Evolutionary conservation across 2,888 invertebrate genomes (phyloP), one percentile per base, ranked within the genome.

Genomic region (Euphydryas editha): DNA sequence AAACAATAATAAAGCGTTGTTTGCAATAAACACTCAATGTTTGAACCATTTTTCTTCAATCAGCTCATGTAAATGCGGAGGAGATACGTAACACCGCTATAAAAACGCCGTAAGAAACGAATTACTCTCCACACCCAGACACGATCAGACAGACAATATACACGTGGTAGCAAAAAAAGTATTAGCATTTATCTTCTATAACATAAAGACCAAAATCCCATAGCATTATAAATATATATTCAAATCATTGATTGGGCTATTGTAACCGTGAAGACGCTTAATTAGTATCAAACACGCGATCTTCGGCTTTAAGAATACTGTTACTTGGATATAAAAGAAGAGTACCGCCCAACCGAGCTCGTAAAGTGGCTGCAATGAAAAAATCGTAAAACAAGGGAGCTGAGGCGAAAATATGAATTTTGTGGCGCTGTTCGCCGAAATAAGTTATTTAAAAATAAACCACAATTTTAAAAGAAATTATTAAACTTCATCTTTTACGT

Each of bases 331-430:
- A 73, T 76, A 84, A 86, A 87, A 83, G 78, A 83, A 81, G 82
- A 87, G 86, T 85, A 81, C 81, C 81, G 78, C 76, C 81, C 86
- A 85, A 85, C 83, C 80, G 81, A 75, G 81, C 79, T 88, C 89
- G 87, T 92, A 90, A 92, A 90, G 81, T 82, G 85, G 84, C 73
- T 81, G 86, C 86, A 87, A 88, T 90, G 89, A 90, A 89, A 88
- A 88, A 84, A 82, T 76, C 83, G 82, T 90, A 90, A 91, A 90
- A 86, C 84, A 86, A 86, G 80, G 80, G 81, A 81, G 80, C 81
- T 78, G 80, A 82, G 72, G 81, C 77, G 81, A 85, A 87, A 86
- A 87, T 89, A 87, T 88, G 83, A 87, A 85, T 87, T 84, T 86
- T 83, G 86, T 66, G 73, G 74, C 65, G 72, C 46, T 63, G 59